These are phyloP conservation scores for Thalassarche chlororhynchos DNA, from an alignment of 2,113 vertebrate species.

Conservation along the genomic window DNA sequence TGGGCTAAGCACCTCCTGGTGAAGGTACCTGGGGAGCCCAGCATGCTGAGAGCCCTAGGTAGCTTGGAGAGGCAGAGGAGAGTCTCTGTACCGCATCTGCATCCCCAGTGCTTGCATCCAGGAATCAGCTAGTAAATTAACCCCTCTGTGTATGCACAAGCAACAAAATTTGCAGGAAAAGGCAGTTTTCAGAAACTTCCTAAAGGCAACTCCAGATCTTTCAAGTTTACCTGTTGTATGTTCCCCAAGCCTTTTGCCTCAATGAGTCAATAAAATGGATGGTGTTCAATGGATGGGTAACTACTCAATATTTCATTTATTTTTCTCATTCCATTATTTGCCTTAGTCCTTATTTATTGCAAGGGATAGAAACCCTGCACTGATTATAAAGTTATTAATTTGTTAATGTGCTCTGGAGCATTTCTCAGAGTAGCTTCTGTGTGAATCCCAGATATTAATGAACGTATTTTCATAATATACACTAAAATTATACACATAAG, in stretches of 20 bases:
- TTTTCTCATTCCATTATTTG: background rate
- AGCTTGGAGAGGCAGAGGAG: background rate
- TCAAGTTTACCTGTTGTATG: background rate
- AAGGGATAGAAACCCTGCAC: background rate
- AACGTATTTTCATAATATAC: background rate
- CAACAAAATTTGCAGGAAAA: background rate
- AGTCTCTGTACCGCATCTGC: background rate
- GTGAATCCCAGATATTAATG: background rate
- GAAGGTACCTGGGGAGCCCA: rapidly evolving
- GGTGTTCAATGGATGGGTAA: background rate
- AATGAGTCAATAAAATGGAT: background rate
- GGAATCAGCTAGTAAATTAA: background rate
- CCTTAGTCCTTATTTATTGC: background rate
- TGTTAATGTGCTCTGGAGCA: background rate
- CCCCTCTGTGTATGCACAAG: background rate
- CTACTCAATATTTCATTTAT: background rate
- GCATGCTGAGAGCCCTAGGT: background rate
- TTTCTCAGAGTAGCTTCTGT: background rate
- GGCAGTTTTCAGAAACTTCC: background rate
- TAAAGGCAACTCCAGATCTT: background rate
- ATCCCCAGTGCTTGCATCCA: rapidly evolving
- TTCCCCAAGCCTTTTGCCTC: background rate
- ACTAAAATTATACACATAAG: background rate
- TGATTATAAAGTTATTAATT: background rate
- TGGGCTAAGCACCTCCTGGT: background rate